Conservation (phyloP, 2,113 vertebrate species). For the Passer montanus region DNA sequence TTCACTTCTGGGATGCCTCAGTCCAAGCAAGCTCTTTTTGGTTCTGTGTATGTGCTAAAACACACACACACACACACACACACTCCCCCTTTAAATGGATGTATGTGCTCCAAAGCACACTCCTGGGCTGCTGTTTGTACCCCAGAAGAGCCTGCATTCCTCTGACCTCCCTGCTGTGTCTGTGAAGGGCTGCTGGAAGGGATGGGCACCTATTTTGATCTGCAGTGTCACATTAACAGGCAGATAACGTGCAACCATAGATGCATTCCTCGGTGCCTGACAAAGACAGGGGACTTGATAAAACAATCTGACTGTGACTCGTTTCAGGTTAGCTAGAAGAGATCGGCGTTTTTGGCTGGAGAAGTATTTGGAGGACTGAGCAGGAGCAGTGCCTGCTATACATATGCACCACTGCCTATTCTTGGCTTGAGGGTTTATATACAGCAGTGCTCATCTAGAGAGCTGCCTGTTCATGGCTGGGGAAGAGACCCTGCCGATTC, state of each 20-base stretch:
- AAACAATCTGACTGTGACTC: neutral
- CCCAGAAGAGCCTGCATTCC: neutral
- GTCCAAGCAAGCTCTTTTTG: neutral
- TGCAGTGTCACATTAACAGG: neutral
- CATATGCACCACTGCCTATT: neutral
- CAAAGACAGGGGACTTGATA: neutral
- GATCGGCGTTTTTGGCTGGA: neutral
- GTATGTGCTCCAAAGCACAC: neutral
- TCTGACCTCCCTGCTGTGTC: neutral
- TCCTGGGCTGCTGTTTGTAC: neutral
- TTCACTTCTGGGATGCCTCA: neutral
- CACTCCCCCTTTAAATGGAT: neutral
- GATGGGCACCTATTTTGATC: neutral
- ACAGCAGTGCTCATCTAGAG: neutral
- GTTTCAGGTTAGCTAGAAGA: neutral
- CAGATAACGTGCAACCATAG: neutral
- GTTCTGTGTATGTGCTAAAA: neutral
- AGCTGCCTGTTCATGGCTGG: constrained; percentile 17
- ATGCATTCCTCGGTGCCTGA: neutral
- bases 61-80: too few species aligned
- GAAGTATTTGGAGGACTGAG: neutral
- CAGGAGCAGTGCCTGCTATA: neutral
- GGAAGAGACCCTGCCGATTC: constrained; percentile 37
- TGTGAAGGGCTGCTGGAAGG: neutral
- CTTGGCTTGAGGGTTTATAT: neutral